Evolutionary conservation across 2,888 invertebrate species (phyloP).

Genomic region (Hirtodrosophila alboralis): DNA sequence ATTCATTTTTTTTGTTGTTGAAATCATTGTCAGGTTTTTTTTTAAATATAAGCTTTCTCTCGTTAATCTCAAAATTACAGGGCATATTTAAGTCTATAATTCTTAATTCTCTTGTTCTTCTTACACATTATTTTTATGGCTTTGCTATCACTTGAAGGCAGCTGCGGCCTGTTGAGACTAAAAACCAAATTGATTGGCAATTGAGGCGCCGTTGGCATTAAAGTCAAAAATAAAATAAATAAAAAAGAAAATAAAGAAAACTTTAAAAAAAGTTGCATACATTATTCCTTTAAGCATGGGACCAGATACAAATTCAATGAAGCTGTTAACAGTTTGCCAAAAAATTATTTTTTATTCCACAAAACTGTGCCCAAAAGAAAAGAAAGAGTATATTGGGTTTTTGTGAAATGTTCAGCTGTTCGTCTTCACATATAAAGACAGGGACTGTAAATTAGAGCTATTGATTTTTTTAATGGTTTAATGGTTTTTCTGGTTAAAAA

Average conservation of each 20-base stretch:
- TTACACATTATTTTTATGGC: conserved; percentile 32
- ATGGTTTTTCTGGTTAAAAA: too few species aligned
- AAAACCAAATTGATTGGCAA: conserved; percentile 73
- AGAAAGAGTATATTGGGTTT: too few species aligned
- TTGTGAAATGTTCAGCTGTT: too few species aligned
- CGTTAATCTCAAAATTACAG: not conserved
- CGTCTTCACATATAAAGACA: too few species aligned
- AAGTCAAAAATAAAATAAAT: too few species aligned
- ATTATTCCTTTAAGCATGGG: conserved; percentile 64
- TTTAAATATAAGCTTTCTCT: too few species aligned
- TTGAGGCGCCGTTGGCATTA: conserved; percentile 50
- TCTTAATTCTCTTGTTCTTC: conserved; percentile 12
- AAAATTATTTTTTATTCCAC: too few species aligned
- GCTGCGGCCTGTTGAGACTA: conserved; percentile 47
- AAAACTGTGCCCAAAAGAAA: too few species aligned
- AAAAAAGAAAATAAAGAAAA: conserved; percentile 10
- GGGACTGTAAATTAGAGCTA: too few species aligned
- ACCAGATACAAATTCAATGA: conserved; percentile 55
- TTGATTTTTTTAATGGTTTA: too few species aligned
- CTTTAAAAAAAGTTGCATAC: conserved; percentile 50
- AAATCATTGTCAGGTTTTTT: too few species aligned
- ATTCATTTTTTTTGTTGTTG: too few species aligned
- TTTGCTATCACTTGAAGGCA: conserved; percentile 61
- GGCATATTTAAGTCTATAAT: not conserved
- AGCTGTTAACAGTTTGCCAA: conserved; percentile 28